Evolutionary conservation across 2,888 invertebrate genomes (phyloP), one percentile per base, ranked within the genome.

Genomic region (Junonia oenone): DNA sequence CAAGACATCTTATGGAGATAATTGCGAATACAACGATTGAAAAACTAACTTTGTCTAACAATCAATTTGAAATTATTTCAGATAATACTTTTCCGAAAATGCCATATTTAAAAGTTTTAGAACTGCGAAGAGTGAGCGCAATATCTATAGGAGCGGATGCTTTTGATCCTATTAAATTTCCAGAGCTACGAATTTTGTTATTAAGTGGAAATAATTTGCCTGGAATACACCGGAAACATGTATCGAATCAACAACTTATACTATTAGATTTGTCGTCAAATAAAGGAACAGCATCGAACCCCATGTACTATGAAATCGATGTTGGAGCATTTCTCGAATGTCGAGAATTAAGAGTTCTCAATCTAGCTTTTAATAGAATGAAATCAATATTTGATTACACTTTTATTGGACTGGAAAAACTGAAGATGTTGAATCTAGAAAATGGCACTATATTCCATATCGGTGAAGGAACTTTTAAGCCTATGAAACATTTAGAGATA

Each of bases 31-130:
- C 91, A 0, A 91, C 88, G 1, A 83, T 93, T 37, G 85, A 78
- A 26, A 73, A 76, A 45, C 72, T 93, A 40, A 80, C 78, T 51
- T 67, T 93, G 37, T 80, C 91, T 0, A 73, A 85, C 48, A 93
- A 93, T 67, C 92, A 92, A 63, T 92, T 93, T 65, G 92, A 92
- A 75, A 70, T 83, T 1, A 82, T 93, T 6, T 67, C 69, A 9
- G 79, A 87, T 8, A 76, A 87, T n/a, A 73, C 78, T 2, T 93
- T 93, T 68, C 92, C 92, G 1, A 55, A 51, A 38, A 93, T 93
- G 92, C 74, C 81, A 0, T 90, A 91, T 57, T 75, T 94, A 51
- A 81, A 90, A 66, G 63, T 87, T 0, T 66, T 94, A 38, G 92
- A 93, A 71, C 76, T 94, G 40, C 82, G 91, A 51, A 88, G 88